Evolutionary conservation across 1,140 invertebrate genomes (phyloP).

Genomic region (Zaprionus africanus): DNA sequence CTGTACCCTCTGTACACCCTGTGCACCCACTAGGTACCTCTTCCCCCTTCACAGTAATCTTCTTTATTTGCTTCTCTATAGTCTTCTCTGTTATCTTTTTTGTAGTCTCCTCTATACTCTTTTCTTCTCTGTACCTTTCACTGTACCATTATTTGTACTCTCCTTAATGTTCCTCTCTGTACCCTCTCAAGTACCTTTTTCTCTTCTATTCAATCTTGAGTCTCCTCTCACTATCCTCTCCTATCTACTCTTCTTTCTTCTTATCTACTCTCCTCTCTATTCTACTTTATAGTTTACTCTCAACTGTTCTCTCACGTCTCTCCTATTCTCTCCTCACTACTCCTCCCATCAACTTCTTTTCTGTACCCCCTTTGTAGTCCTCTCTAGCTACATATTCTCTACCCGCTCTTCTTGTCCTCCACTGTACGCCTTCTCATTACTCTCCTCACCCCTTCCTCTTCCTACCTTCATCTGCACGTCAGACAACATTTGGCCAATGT

Average conservation of each 20-base stretch:
- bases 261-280: background rate
- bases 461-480: background rate
- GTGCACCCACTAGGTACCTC: no score
- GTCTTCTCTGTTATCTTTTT: no score
- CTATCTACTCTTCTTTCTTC: background rate
- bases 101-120: no score
- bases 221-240: background rate
- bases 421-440: background rate
- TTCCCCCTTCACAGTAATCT: no score
- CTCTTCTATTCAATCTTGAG: no score
- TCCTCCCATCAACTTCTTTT: background rate
- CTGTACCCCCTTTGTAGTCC: background rate
- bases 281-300: background rate
- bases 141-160: no score
- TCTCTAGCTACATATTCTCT: background rate
- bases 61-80: no score
- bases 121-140: no score
- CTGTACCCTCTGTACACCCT: no score
- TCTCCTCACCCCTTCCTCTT: background rate
- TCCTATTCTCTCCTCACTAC: background rate
- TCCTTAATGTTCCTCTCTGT: no score
- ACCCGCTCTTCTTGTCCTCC: background rate
- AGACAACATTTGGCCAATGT: conserved; percentile 35
- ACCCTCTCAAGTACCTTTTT: no score
- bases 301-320: background rate